Evolutionary conservation across 2,888 invertebrate species (phyloP), one percentile per base, ranked within the genome.

Genomic region (Drosophila neotestacea): DNA sequence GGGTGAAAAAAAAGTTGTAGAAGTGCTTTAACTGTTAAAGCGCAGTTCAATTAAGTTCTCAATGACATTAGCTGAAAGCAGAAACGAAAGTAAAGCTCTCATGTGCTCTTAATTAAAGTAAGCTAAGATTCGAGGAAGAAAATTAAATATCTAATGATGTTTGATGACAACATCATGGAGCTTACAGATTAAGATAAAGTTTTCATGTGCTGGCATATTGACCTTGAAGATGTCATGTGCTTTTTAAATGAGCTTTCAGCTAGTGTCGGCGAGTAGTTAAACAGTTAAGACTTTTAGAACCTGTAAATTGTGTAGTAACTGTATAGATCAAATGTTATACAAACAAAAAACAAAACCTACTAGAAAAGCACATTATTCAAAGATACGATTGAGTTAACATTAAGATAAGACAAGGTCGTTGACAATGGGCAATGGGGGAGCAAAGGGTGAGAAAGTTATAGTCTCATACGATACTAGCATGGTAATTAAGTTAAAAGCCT

Each of bases 311-410:
- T 59, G 6, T 70, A 73, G 60, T 64, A 64, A 51, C 28, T 81
- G 68, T 73, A 70, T 66, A 79, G 59, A 73, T 36, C 11, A 50
- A 66, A 50, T 50, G 27, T n/a, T 22, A 39, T 11, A 5, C 13
- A 42, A 42, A 32, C 32, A 13, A 42, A 32, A n/a, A 1, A 30
- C 10, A 34, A 27, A n/a, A 13, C 10, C 22, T 47, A 50, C 32
- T 28, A 65, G 28, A 51, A 50, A 59, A 66, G 60, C 69, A 65
- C 71, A 75, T 54, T 60, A 76, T 68, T 52, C 54, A 72, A 56
- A 59, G 75, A 65, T 56, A 64, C 59, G 60, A 56, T 56, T 75
- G 73, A 87, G 85, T 87, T 82, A 89, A 88, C 90, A 89, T 70
- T 89, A 68, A 76, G 61, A 59, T 78, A 68, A 79, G 71, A 70